These are phyloP conservation scores for human (Homo sapiens) DNA, from an alignment of 2,113 vertebrate genomes.

Conservation along the genomic window GRCh38 chr7:149181001-149181500, in stretches of 20 bases:
- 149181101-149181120: slow-evolving; percentile 37
- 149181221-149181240: slow-evolving; percentile 49
- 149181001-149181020: not conserved
- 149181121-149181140: not conserved
- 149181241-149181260: slow-evolving; percentile 55
- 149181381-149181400: not conserved
- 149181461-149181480: not conserved
- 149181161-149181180: not conserved
- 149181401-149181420: not conserved
- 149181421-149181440: not conserved
- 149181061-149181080: not conserved
- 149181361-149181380: not conserved
- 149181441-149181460: not conserved
- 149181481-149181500: not conserved
- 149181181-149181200: not conserved
- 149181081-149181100: slow-evolving; percentile 2
- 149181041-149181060: slow-evolving; percentile 42
- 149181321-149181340: not conserved
- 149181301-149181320: slow-evolving; percentile 40
- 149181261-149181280: slow-evolving; percentile 59
- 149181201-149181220: slow-evolving; percentile 52
- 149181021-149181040: not conserved
- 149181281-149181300: slow-evolving; percentile 59
- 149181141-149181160: not conserved
- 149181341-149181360: not conserved